Base-by-base conservation (phyloP, 2,888 invertebrate species). In the Tromatobia lineatoria region DNA sequence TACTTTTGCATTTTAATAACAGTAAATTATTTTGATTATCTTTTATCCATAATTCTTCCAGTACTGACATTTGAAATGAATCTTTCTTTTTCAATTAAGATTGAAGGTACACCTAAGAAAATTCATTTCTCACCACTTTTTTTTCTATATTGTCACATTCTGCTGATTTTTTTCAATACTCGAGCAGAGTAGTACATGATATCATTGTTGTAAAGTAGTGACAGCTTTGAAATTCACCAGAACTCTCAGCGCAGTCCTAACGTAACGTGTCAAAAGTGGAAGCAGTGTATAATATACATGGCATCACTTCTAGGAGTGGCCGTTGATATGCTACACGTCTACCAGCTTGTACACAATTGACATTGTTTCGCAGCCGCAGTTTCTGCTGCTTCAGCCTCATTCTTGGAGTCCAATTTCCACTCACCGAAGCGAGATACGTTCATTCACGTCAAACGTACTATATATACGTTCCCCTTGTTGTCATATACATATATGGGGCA, bases 361-460 rank as follows among this genome's bases (percentile, higher is more conserved):
- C 11, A 66, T 66, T 42, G 66, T 66, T 61, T 61, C 61, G 23
- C 42, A 20, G 45, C 18, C 66, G 20, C 20, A 42, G 66, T 66
- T 66, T 66, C 66, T 45, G 66, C 66, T 66, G 66, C 42, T 66
- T 66, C 66, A 66, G 66, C 66, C 42, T 42, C 23, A 42, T 45
- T 66, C 66, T 66, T 23, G 66, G 38, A 66, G 66, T 66, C 66
- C 66, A 66, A 66, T 66, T 66, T 66, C 66, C 42, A 38, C 42
- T 66, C 66, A 66, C 66, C 66, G 66, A 66, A 23, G 42, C 66
- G 66, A 66, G 66, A 66, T 66, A 66, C 45, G 66, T 66, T 66
- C 66, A 66, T 66, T 66, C 66, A 45, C 42, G 66, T 66, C 66
- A 66, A 20, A 66, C 38, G 20, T 42, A 61, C 59, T 59, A n/a